A percentile compares a stretch with the other conserved stretches of the same genome.
phyloP scores from a whole-genome alignment of 1,140 invertebrate genomes.

The Polyergus mexicanus region DNA sequence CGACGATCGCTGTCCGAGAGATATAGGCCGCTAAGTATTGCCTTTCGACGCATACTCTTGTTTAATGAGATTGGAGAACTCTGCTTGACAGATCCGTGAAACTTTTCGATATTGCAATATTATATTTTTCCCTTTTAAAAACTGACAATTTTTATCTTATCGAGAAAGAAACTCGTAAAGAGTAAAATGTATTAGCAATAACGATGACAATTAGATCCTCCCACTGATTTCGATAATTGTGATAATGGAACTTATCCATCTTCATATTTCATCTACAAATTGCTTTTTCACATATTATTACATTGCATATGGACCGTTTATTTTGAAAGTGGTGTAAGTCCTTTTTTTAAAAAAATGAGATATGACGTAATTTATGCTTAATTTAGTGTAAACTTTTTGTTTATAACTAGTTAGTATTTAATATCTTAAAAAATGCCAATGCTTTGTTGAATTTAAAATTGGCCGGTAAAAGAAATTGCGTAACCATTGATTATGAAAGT shows the following conservation, averaged over 20 bases:
- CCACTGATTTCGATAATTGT: background rate
- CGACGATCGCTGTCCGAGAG: background rate
- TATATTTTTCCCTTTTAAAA: background rate
- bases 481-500: too few relatives aligned
- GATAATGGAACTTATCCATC: background rate
- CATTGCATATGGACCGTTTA: too few relatives aligned
- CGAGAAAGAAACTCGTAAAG: background rate
- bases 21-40: background rate
- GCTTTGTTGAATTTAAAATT: too few relatives aligned
- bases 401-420: too few relatives aligned
- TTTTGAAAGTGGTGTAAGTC: too few relatives aligned
- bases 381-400: too few relatives aligned
- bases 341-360: too few relatives aligned
- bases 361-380: too few relatives aligned
- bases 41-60: background rate
- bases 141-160: background rate
- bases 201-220: background rate
- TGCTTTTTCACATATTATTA: background rate
- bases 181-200: background rate
- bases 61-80: background rate
- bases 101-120: background rate
- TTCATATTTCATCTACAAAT: background rate
- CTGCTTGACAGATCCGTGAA: background rate
- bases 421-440: too few relatives aligned
- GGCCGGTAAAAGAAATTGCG: too few relatives aligned